Conservation (phyloP, 2,113 vertebrate genomes). For the Laticauda laticaudata region DNA sequence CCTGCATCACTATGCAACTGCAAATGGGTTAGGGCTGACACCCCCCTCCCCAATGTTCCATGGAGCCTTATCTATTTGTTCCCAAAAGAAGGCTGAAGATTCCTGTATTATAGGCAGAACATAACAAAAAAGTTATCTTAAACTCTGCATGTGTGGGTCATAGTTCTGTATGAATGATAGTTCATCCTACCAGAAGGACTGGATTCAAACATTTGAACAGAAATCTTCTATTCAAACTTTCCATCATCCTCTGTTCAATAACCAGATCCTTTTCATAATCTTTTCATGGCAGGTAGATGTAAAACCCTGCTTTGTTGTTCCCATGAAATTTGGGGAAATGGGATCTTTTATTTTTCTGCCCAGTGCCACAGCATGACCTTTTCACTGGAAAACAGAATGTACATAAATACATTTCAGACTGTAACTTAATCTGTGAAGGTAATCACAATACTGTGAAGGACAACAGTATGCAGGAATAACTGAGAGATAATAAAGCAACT, state of each 20-base stretch:
- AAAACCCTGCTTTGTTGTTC: neutral
- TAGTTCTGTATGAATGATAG: neutral
- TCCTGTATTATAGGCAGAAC: neutral
- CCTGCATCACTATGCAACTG: neutral
- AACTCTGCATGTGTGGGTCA: neutral
- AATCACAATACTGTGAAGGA: neutral
- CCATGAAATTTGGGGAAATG: neutral
- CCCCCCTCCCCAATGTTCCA: neutral
- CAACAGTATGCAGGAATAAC: neutral
- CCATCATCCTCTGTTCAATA: neutral
- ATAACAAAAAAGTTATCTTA: neutral
- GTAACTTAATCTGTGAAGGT: neutral
- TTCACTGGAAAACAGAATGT: neutral
- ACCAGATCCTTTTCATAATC: neutral
- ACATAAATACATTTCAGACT: neutral
- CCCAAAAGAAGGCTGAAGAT: neutral
- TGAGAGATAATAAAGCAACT: neutral
- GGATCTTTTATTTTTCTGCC: neutral
- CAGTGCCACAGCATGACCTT: neutral
- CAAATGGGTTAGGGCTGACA: neutral
- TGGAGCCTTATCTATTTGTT: neutral
- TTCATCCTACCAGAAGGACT: neutral
- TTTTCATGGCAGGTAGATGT: neutral
- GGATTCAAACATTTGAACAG: neutral
- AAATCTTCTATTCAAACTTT: neutral